A percentile compares a stretch with the other conserved stretches of the same genome.
Evolutionary conservation across 2,113 vertebrate genomes (phyloP).

Genomic region (Macrotis lagotis): DNA sequence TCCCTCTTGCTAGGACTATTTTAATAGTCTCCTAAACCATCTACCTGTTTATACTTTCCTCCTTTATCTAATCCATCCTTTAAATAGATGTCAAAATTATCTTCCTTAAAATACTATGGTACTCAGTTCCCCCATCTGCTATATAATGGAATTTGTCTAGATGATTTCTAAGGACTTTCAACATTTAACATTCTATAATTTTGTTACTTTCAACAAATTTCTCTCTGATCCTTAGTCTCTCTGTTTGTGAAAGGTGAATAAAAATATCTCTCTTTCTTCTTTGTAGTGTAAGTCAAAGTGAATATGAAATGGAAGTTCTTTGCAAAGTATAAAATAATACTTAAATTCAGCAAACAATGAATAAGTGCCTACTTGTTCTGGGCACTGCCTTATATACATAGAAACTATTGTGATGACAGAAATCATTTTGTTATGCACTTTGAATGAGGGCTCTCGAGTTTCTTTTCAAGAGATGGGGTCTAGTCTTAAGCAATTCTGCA

Average conservation of each 20-base stretch:
- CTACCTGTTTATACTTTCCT: background rate
- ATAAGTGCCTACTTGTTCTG: background rate
- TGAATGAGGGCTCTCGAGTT: background rate
- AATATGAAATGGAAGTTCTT: background rate
- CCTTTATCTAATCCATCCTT: background rate
- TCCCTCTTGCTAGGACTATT: background rate
- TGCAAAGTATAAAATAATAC: background rate
- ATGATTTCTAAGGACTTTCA: background rate
- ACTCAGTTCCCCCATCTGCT: background rate
- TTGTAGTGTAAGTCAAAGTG: background rate
- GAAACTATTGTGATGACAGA: background rate
- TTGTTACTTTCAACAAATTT: background rate
- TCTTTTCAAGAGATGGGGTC: background rate
- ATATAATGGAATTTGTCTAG: background rate
- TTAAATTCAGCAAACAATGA: background rate
- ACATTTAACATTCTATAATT: background rate
- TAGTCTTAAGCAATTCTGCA: no score
- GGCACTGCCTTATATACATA: background rate
- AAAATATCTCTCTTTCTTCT: background rate
- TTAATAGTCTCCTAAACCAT: background rate
- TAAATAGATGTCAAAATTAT: background rate
- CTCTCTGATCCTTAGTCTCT: background rate
- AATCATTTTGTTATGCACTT: background rate
- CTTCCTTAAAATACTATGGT: background rate
- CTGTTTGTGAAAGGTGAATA: background rate